Conservation (phyloP, 2,113 vertebrate genomes). For the Alces alces region DNA sequence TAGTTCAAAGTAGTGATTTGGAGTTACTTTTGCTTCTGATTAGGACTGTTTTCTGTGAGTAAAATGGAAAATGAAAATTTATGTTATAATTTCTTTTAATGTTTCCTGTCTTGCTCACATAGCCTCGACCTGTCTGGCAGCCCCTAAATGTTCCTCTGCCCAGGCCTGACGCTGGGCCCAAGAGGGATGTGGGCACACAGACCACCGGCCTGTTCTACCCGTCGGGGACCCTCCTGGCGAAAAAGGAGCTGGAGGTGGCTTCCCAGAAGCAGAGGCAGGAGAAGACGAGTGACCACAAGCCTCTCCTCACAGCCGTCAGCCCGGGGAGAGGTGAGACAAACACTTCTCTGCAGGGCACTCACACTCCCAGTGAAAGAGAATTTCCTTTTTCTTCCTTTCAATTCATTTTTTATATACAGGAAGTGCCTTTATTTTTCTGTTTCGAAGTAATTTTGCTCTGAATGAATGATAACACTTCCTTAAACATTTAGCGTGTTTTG, state of each 20-base stretch:
- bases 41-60: not conserved
- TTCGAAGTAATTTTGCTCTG: not conserved
- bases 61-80: not conserved
- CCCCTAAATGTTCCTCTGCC: slow-evolving; percentile 49
- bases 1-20: not conserved
- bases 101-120: not conserved
- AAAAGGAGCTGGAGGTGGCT: slow-evolving; percentile 78
- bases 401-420: not conserved
- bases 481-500: not conserved
- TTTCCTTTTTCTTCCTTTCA: not conserved
- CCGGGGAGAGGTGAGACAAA: slow-evolving; percentile 88
- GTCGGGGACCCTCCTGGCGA: slow-evolving; percentile 85
- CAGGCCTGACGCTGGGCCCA: slow-evolving; percentile 46
- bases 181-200: slow-evolving; percentile 85
- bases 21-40: not conserved
- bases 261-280: slow-evolving; percentile 80
- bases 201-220: slow-evolving; percentile 92
- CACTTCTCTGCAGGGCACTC: not conserved
- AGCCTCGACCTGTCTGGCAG: slow-evolving; percentile 77
- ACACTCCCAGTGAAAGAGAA: slow-evolving; percentile 2
- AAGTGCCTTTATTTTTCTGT: not conserved
- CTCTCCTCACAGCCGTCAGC: slow-evolving; percentile 87
- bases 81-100: not conserved
- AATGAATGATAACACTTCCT: not conserved
- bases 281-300: slow-evolving; percentile 81